These are phyloP conservation scores for Addax nasomaculatus DNA, from an alignment of 2,113 vertebrate genomes.

Conservation along the genomic window DNA sequence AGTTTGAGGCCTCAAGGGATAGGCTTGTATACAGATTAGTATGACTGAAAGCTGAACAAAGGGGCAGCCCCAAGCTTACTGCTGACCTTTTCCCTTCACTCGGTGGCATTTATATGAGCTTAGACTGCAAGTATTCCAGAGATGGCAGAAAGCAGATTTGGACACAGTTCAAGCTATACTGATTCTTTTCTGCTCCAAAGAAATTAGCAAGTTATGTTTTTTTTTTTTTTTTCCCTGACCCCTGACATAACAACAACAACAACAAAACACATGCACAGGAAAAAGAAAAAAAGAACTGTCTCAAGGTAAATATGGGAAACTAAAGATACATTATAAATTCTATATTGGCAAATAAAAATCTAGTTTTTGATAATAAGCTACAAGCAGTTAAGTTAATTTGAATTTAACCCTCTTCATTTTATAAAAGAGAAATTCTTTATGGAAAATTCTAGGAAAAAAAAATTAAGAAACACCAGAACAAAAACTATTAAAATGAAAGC, in stretches of 20 bases:
- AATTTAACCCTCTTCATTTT: neutral
- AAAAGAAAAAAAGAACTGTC: neutral
- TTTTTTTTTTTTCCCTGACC: neutral
- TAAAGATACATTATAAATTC: neutral
- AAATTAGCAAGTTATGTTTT: conserved; percentile 6
- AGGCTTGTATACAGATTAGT: neutral
- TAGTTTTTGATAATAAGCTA: neutral
- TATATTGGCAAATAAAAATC: neutral
- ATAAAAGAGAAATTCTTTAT: neutral
- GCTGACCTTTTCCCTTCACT: conserved; percentile 33
- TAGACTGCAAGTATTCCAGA: conserved; percentile 22
- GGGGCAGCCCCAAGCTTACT: neutral
- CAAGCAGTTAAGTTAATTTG: neutral
- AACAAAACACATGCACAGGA: neutral
- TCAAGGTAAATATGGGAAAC: neutral
- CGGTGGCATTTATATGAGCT: conserved; percentile 38
- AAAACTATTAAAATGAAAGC: neutral
- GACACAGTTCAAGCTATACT: neutral
- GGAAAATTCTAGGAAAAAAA: neutral
- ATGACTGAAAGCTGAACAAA: conserved; percentile 13
- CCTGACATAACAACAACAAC: neutral
- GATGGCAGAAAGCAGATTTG: neutral
- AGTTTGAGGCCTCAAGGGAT: neutral
- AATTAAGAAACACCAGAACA: neutral
- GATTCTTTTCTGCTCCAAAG: neutral